Base-by-base conservation (phyloP, 2,113 vertebrate genomes). In the Corythoichthys haematopterus region DNA sequence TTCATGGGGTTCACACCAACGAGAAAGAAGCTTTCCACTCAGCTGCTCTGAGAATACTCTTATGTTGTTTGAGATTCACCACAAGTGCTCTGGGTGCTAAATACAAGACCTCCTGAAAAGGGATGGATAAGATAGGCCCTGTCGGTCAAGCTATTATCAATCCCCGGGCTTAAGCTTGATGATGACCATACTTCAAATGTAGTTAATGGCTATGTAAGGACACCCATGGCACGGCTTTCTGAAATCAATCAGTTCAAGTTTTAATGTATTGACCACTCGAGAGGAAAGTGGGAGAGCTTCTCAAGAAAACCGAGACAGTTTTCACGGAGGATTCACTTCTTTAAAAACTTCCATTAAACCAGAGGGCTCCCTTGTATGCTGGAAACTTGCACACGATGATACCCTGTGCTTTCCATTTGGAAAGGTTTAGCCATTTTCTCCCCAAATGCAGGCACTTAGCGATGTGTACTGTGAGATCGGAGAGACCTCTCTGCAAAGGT, bases 231-330 rank as follows among this genome's bases (percentile, higher is more conserved):
- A 78, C 79, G 73, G 84, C 84, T 81, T 91, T 85, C 90, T 89
- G 80, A 83, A 90, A 92, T 91, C 91, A 90, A 91, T 91, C 91
- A 87, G 89, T 91, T 92, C 90, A 92, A 90, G 91, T 91, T 91
- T 92, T 90, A 90, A 92, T 91, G 90, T 89, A 90, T 91, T 85
- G 84, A 85, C 86, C 86, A 88, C 91, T 93, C 78, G 60, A 92
- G 83, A 66, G 70, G 75, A 70, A 72, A 83, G 87, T 87, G 79
- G 75, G 86, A 82, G 83, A 85, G 88, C 85, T 88, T 84, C 87
- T 91, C 86, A 48, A 88, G 58, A 70, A 84, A 84, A 76, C 76
- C 51, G 80, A 84, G 67, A 80, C 87, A 80, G 88, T 89, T 91
- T 88, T 89, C 83, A 86, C 64, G 48, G 80, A 86, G 87, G 85